Evolutionary conservation across 2,113 vertebrate species (phyloP).

Genomic region (Brachyistius frenatus): DNA sequence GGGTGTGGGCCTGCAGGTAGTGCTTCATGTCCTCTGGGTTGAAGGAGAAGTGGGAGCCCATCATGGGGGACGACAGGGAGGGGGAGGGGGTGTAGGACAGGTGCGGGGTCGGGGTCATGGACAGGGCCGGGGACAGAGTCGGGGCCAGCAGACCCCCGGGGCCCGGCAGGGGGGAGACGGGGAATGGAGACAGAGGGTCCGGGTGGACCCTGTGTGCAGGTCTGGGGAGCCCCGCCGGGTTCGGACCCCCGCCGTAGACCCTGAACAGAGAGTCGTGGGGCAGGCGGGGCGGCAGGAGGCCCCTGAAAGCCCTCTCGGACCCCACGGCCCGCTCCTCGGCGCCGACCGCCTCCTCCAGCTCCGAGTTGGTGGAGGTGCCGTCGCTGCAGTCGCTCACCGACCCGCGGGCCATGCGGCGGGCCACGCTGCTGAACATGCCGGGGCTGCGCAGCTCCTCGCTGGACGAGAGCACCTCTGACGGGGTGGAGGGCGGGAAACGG

Average conservation of each 20-base stretch:
- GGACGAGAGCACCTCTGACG: constrained; percentile 90
- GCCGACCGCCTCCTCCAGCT: constrained; percentile 89
- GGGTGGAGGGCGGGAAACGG: constrained; percentile 92
- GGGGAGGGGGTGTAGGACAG: constrained; percentile 92
- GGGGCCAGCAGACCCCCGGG: constrained; percentile 86
- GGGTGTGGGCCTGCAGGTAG: constrained; percentile 93
- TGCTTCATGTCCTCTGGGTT: constrained; percentile 96
- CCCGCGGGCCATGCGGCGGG: constrained; percentile 88
- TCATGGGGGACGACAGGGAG: constrained; percentile 90
- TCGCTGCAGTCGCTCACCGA: constrained; percentile 94
- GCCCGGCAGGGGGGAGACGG: constrained; percentile 89
- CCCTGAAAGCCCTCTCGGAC: constrained; percentile 83
- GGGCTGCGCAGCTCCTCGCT: constrained; percentile 92
- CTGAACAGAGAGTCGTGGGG: constrained; percentile 90
- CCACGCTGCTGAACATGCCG: constrained; percentile 86
- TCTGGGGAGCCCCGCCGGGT: constrained; percentile 79
- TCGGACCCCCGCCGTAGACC: constrained; percentile 83
- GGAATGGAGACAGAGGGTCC: constrained; percentile 90
- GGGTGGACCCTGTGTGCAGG: constrained; percentile 86
- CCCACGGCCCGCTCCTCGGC: constrained; percentile 77
- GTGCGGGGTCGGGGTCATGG: constrained; percentile 91
- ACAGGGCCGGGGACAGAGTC: constrained; percentile 89
- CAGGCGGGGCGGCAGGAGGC: constrained; percentile 86
- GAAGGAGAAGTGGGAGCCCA: constrained; percentile 93
- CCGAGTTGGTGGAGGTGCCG: constrained; percentile 90